phyloP scores from a whole-genome alignment of 2,797 vertebrate species.

The Poliocrania exsul region DNA sequence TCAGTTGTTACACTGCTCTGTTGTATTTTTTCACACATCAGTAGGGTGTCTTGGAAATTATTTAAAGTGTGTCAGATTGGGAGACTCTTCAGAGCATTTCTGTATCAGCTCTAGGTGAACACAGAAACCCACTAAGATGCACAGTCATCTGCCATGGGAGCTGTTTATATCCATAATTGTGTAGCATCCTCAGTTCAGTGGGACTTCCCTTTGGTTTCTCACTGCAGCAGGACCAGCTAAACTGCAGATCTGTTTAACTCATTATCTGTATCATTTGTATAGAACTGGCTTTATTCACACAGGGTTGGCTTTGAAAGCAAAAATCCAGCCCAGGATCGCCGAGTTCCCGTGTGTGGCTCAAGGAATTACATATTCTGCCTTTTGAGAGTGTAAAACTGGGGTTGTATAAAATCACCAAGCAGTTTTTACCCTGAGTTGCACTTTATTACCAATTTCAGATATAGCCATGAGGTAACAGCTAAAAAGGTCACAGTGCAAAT shows the following conservation, averaged over 20 bases:
- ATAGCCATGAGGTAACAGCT: constrained; percentile 46
- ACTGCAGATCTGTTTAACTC: constrained; percentile 5
- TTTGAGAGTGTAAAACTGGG: constrained; percentile 48
- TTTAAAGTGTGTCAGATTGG: background rate
- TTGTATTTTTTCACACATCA: background rate
- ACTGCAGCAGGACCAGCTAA: background rate
- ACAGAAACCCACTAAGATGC: background rate
- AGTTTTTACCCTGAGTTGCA: constrained; percentile 13
- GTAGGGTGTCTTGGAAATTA: background rate
- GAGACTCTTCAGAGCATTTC: background rate
- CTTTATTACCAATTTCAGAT: constrained; percentile 64
- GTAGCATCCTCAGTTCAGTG: background rate
- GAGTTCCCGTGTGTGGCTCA: constrained; percentile 34
- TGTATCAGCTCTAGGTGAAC: background rate
- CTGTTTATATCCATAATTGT: background rate
- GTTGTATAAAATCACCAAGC: constrained; percentile 59
- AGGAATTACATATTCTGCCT: constrained; percentile 49
- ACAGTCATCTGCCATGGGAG: background rate
- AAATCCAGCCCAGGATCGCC: constrained; percentile 17
- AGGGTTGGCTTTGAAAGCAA: background rate
- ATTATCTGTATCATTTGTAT: background rate
- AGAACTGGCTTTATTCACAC: background rate
- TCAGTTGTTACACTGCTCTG: fast-evolving
- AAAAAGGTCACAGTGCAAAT: constrained; percentile 55
- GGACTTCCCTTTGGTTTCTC: background rate